Evolutionary conservation across 2,113 vertebrate genomes (phyloP).

Genomic region (Callipepla squamata): DNA sequence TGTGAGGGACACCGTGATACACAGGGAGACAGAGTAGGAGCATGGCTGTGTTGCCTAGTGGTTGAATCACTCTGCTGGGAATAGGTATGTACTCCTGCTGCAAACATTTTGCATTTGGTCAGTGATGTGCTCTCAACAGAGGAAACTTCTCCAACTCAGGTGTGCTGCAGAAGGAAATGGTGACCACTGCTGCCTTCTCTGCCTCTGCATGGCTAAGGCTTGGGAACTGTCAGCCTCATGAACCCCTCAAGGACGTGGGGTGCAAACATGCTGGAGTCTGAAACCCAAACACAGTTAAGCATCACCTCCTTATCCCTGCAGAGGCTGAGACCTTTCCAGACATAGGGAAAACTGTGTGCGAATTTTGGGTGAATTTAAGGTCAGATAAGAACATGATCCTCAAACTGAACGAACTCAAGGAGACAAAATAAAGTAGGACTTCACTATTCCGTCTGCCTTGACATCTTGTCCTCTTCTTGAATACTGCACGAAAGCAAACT

Average conservation of each 20-base stretch:
- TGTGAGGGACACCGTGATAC: rapidly evolving
- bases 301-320: background rate
- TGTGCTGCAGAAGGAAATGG: background rate
- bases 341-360: background rate
- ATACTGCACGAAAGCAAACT: background rate
- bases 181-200: background rate
- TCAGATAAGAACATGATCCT: background rate
- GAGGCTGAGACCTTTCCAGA: background rate
- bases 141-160: background rate
- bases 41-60: rapidly evolving
- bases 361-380: background rate
- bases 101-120: background rate
- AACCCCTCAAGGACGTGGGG: background rate
- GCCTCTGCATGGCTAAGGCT: rapidly evolving
- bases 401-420: background rate
- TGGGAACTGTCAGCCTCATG: background rate
- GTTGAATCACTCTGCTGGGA: background rate
- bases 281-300: background rate
- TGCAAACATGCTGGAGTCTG: background rate
- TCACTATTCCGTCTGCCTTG: background rate
- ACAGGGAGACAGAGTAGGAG: rapidly evolving
- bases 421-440: background rate
- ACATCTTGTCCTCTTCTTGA: background rate
- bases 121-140: background rate
- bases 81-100: background rate